These are phyloP conservation scores for Nyctalus aviator DNA, from an alignment of 2,797 vertebrate species.

Conservation along the genomic window DNA sequence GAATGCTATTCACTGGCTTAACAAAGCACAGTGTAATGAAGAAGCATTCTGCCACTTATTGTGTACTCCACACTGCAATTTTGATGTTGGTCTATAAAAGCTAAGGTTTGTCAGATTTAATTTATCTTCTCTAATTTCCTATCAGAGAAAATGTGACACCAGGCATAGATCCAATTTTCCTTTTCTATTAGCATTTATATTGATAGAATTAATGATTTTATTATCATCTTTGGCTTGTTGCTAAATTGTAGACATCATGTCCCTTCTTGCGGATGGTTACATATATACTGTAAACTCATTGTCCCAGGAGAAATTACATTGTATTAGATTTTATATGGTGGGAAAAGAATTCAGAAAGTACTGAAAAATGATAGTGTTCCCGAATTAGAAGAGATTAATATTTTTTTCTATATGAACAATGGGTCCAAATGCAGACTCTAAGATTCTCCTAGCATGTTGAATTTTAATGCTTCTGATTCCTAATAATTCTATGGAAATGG, in stretches of 20 bases:
- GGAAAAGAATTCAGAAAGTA: slow-evolving; percentile 65
- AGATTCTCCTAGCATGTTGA: slow-evolving; percentile 59
- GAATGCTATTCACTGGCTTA: slow-evolving; percentile 78
- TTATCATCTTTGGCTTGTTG: slow-evolving; percentile 84
- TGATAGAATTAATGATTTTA: slow-evolving; percentile 89
- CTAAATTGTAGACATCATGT: slow-evolving; percentile 83
- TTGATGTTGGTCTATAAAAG: slow-evolving; percentile 84
- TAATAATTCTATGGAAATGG: slow-evolving; percentile 63
- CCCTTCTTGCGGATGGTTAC: slow-evolving; percentile 66
- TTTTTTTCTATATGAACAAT: slow-evolving; percentile 70
- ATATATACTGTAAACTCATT: slow-evolving; percentile 49
- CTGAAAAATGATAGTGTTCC: slow-evolving; percentile 46
- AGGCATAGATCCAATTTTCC: slow-evolving; percentile 87
- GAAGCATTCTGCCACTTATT: slow-evolving; percentile 87
- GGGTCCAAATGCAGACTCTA: slow-evolving; percentile 61
- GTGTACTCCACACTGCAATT: slow-evolving; percentile 78
- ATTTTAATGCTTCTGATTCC: slow-evolving; percentile 77
- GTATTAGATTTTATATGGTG: slow-evolving; percentile 62
- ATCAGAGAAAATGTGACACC: slow-evolving; percentile 83
- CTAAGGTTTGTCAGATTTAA: slow-evolving; percentile 84
- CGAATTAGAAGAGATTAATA: slow-evolving; percentile 64
- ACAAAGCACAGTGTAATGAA: slow-evolving; percentile 88
- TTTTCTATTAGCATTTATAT: slow-evolving; percentile 92
- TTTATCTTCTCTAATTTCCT: slow-evolving; percentile 87
- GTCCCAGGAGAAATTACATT: slow-evolving; percentile 44